phyloP scores from a whole-genome alignment of 2,113 vertebrate species.

The Crotophaga sulcirostris region DNA sequence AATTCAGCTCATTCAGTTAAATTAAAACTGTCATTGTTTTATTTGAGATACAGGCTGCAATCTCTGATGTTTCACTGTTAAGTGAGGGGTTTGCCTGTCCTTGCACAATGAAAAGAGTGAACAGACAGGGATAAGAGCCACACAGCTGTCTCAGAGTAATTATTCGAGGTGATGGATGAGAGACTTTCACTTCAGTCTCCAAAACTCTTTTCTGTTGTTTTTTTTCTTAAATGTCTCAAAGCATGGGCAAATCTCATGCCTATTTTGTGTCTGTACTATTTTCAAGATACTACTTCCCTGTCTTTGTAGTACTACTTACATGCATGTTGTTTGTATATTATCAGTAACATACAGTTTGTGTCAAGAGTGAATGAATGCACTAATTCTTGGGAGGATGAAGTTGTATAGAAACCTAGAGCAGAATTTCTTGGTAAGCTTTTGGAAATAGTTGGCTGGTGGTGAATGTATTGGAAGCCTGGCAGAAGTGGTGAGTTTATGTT shows the following conservation, averaged over 20 bases:
- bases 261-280: neutral
- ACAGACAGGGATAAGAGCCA: neutral
- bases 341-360: neutral
- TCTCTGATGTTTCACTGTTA: neutral
- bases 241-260: neutral
- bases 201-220: neutral
- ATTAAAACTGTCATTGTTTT: neutral
- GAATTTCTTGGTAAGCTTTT: neutral
- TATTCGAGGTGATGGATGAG: too few species aligned
- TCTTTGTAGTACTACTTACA: neutral
- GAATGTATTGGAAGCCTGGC: neutral
- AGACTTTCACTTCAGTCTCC: neutral
- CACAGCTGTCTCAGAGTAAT: neutral
- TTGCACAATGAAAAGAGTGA: neutral
- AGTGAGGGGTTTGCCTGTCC: neutral
- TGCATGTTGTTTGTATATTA: neutral
- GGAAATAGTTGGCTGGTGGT: neutral
- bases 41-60: neutral
- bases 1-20: neutral
- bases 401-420: neutral
- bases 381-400: neutral
- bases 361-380: neutral
- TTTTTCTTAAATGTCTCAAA: neutral
- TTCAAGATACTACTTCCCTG: neutral
- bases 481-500: neutral